A percentile compares a stretch with the other conserved stretches of the same genome.
These are phyloP conservation scores for Gasterosteus nipponicus DNA, from an alignment of 2,113 vertebrate genomes.

Conservation along the genomic window DNA sequence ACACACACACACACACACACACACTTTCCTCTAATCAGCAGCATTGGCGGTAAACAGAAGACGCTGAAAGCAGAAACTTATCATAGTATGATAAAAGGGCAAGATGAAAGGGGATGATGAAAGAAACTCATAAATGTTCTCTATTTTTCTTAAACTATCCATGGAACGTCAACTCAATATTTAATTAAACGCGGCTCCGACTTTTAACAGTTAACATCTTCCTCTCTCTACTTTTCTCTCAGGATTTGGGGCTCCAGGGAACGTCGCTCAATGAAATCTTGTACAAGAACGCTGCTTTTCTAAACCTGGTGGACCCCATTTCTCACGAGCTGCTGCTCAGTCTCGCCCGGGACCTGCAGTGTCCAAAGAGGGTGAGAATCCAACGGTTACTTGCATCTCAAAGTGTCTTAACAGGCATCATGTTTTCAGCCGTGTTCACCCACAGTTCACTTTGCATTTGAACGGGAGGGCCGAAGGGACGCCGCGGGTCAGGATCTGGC, in stretches of 20 bases:
- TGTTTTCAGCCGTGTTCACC: not conserved
- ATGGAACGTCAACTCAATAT: conserved; percentile 37
- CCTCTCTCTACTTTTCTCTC: conserved; percentile 19
- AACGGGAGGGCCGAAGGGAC: not conserved
- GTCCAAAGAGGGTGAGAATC: conserved; percentile 87
- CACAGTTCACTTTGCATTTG: not conserved
- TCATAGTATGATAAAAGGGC: conserved; percentile 19
- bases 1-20: not conserved
- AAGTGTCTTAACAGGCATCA: not conserved
- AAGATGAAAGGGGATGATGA: conserved; percentile 40
- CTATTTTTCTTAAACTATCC: conserved; percentile 41
- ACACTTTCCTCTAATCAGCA: conserved; percentile 3
- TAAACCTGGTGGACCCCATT: conserved; percentile 93
- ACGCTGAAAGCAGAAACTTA: conserved; percentile 27
- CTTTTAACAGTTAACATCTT: conserved; percentile 22
- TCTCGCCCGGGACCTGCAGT: conserved; percentile 89
- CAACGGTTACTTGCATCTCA: not conserved
- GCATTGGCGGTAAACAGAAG: not conserved
- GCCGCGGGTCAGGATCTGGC: conserved; percentile 6
- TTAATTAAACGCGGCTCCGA: conserved; percentile 13
- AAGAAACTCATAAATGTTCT: conserved; percentile 36
- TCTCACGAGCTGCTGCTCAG: conserved; percentile 89
- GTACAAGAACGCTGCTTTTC: conserved; percentile 89
- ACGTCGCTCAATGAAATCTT: conserved; percentile 89
- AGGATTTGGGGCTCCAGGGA: conserved; percentile 91